Base-by-base conservation (phyloP, 2,888 invertebrate genomes). In the Mesoligia furuncula region DNA sequence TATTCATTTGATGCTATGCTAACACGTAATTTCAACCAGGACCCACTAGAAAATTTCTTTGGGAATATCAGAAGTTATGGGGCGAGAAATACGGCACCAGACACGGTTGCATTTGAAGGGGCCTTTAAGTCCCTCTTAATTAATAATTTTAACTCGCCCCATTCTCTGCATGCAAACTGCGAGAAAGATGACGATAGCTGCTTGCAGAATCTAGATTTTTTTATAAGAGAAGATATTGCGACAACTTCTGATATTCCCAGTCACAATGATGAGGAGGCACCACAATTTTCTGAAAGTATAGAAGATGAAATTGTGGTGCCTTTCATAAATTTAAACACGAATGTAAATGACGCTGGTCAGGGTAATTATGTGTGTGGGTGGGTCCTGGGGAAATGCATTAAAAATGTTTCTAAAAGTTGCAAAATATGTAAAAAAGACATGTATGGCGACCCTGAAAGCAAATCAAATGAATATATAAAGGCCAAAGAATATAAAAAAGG, bases 51-150 rank as follows among this genome's bases (percentile, higher is more conserved):
- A n/a, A n/a, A n/a, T n/a, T n/a, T n/a, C n/a, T n/a, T n/a, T n/a
- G n/a, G n/a, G n/a, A n/a, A n/a, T n/a, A n/a, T 8, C 72, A 67
- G 36, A 68, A 89, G 82, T 74, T 86, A 75, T 74, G 88, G 88
- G 13, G 80, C 70, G 20, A 79, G 87, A 81, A 89, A 87, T 75
- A 75, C 67, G 20, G 80, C 85, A 24, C 86, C 87, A 17, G 84
- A 87, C 68, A 65, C 74, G 15, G 51, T 86, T 20, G 77, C 65
- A 11, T 89, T 90, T 83, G 88, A 90, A 72, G 83, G 85, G 36
- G 86, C 88, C 11, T 89, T 76, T 61, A 86, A 89, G 80, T 20
- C 87, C 13, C 48, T 89, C 6, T 71, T 88, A 27, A 57, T 88
- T 62, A 88, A 85, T 80, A 87, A 89, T 84, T 83, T 67, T 71